Percentiles rank a stretch among this genome's conserved stretches.
Conservation (phyloP, 1,140 invertebrate genomes). For the Drosophila auraria region DNA sequence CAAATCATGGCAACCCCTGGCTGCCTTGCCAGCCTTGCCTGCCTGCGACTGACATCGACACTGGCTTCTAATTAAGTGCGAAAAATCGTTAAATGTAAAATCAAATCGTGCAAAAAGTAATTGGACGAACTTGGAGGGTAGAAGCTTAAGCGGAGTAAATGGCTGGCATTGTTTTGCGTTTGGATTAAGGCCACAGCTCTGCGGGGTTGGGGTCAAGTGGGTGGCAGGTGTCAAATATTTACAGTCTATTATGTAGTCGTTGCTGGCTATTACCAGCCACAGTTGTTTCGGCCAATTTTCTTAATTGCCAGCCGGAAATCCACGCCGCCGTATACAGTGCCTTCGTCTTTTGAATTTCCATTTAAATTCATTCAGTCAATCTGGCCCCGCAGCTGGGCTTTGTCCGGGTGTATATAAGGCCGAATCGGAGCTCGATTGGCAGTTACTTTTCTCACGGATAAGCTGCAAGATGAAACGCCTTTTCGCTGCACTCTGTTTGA, state of each 20-base stretch:
- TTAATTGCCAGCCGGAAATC: conserved; percentile 64
- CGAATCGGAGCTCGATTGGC: conserved; percentile 15
- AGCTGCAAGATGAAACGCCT: conserved; percentile 35
- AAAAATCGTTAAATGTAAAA: conserved; percentile 85
- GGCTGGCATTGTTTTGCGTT: conserved; percentile 61
- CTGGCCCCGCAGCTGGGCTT: conserved; percentile 28
- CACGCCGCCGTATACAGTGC: conserved; percentile 1
- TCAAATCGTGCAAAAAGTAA: conserved; percentile 85
- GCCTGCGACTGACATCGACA: conserved; percentile 75
- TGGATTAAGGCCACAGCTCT: conserved; percentile 74
- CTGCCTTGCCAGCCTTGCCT: conserved; percentile 1
- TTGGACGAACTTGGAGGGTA: conserved; percentile 54
- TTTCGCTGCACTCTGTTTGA: conserved; percentile 23
- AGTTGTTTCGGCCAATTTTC: conserved; percentile 64
- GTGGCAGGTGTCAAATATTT: conserved; percentile 74
- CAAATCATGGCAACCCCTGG: conserved; percentile 76
- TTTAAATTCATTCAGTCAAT: conserved; percentile 25
- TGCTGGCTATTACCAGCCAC: conserved; percentile 35
- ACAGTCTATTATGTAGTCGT: conserved; percentile 71
- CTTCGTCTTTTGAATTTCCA: conserved; percentile 13
- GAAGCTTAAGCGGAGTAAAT: conserved; percentile 69
- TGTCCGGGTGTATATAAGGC: conserved; percentile 39
- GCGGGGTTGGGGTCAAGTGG: conserved; percentile 25
- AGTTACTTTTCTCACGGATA: conserved; percentile 21
- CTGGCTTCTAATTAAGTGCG: conserved; percentile 85